Percentiles rank a stretch among this genome's conserved stretches.
Conservation (phyloP, 2,888 invertebrate genomes). For the Ormia ochracea region DNA sequence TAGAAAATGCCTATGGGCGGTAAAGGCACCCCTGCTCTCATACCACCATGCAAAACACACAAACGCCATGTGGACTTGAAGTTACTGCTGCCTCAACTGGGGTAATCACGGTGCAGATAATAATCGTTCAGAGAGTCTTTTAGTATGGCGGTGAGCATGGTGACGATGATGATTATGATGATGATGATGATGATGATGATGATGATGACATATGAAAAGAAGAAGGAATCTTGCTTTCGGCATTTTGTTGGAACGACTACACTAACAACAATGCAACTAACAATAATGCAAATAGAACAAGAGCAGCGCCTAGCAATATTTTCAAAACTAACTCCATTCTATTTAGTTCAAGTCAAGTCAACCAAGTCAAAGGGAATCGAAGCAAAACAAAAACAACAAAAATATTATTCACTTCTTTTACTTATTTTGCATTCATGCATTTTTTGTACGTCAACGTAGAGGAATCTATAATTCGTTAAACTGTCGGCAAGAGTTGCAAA, state of each 20-base stretch:
- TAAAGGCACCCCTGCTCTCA: slow-evolving; percentile 21
- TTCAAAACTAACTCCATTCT: slow-evolving; percentile 45
- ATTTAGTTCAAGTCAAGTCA: slow-evolving; percentile 51
- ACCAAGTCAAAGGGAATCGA: slow-evolving; percentile 46
- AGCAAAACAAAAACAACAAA: slow-evolving; percentile 24
- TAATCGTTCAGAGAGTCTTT: background rate
- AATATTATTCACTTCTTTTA: slow-evolving; percentile 27
- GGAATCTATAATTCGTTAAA: background rate
- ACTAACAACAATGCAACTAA: slow-evolving; percentile 45
- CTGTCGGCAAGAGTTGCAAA: background rate
- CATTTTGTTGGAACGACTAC: slow-evolving; percentile 58
- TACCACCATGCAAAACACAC: background rate
- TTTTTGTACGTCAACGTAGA: background rate
- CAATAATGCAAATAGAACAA: slow-evolving; percentile 26
- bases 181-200: slow-evolving; percentile 1
- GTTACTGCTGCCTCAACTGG: background rate
- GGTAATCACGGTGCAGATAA: background rate
- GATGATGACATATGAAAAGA: slow-evolving; percentile 28
- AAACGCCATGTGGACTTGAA: background rate
- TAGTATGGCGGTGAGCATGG: background rate
- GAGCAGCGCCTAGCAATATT: slow-evolving; percentile 27
- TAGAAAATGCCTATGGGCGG: slow-evolving; percentile 14
- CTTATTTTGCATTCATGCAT: slow-evolving; percentile 1
- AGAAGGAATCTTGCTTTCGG: slow-evolving; percentile 50
- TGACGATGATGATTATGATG: background rate